phyloP scores from a whole-genome alignment of 2,888 invertebrate species.

The Morpho deidamia region DNA sequence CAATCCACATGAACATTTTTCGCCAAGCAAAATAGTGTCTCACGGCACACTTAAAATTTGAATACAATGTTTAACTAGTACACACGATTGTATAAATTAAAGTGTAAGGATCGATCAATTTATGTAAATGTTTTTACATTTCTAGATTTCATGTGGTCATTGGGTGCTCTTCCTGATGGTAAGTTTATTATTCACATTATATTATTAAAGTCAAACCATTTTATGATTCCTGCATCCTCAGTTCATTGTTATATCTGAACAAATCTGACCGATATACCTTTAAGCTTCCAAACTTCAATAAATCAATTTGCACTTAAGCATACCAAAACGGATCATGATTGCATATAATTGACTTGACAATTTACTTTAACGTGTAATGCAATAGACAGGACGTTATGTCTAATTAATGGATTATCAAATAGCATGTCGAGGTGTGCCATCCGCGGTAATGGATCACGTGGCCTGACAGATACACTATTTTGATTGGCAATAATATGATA shows the following conservation, averaged over 20 bases:
- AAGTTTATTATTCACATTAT: constrained; percentile 77
- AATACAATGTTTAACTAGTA: constrained; percentile 37
- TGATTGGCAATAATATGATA: constrained; percentile 77
- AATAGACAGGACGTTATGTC: constrained; percentile 42
- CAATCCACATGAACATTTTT: constrained; percentile 46
- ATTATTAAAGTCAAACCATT: constrained; percentile 55
- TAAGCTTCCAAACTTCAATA: constrained; percentile 12
- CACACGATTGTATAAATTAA: constrained; percentile 55
- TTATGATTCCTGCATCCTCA: constrained; percentile 47
- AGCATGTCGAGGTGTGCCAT: constrained; percentile 41
- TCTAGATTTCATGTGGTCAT: constrained; percentile 99
- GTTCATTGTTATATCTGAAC: constrained; percentile 32
- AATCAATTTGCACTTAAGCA: constrained; percentile 37
- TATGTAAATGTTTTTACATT: constrained; percentile 80
- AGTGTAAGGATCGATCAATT: constrained; percentile 73
- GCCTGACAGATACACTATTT: constrained; percentile 77
- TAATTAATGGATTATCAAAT: constrained; percentile 47
- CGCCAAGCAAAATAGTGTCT: constrained; percentile 79
- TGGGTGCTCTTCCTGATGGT: constrained; percentile 98
- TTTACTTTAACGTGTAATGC: constrained; percentile 39
- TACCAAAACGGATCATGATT: constrained; percentile 46
- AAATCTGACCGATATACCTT: constrained; percentile 16
- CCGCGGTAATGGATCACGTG: constrained; percentile 61
- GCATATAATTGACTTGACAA: constrained; percentile 42
- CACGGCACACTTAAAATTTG: constrained; percentile 55